Evolutionary conservation across 2,113 vertebrate species (phyloP), one percentile per base, ranked within the genome.

Genomic region (Empidonax traillii): DNA sequence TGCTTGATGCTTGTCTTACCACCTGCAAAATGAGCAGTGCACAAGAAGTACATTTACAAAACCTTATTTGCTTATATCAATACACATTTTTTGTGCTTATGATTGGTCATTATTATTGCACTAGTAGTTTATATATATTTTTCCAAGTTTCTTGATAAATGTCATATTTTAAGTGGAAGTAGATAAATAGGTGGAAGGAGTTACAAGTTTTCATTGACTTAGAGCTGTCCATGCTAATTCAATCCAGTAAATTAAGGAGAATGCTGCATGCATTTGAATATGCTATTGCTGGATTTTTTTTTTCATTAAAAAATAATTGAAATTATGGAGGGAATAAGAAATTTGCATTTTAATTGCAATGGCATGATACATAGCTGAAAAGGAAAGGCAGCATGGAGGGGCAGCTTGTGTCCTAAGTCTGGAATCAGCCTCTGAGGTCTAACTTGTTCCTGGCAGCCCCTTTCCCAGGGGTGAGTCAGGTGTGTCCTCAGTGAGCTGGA

Each of bases 231-330:
- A 10, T 86, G 75, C 20, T 80, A 80, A 80, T 89, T 87, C 71
- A 86, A 87, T 93, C 77, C 84, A 87, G 47, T 85, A 89, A 86
- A 93, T 87, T 81, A 92, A 62, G 59, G 69, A 55, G 55, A 41
- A n/a, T 66, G 21, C 67, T 89, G 83, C 27, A 16, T 91, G 72
- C 71, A 90, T 90, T 73, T 87, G 75, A 88, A 85, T 90, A 72
- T 75, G 67, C 59, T 80, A 9, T 61, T 86, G n/a, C 68, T 92
- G 47, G 33, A 44, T 39, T 58, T 74, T 87, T 59, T 59, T 83
- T 62, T 76, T 78, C 28, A 83, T 92, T 86, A 75, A 90, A 90
- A 95, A 86, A 47, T 55, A 80, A 90, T 91, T 80, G 52, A 43
- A 71, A 90, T 86, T 59, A 35, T 23, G 17, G 35, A 94, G 41